Conservation (phyloP, 2,113 vertebrate genomes). For the Poeciliopsis turrubarensis region DNA sequence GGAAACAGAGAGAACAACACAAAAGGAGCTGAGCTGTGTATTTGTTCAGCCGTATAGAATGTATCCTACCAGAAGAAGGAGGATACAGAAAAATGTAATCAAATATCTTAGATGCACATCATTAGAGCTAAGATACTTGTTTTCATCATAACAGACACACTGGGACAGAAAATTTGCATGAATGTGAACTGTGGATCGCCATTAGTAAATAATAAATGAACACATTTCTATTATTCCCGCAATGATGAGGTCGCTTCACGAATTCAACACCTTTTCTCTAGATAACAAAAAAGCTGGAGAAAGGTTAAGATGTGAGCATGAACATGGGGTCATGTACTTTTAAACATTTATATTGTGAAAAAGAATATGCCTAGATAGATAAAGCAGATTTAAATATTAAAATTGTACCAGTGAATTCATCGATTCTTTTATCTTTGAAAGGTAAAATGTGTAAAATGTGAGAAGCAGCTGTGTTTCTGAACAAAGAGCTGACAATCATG, state of each 20-base stretch:
- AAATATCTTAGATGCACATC: too few species aligned
- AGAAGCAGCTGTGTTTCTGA: slow-evolving; percentile 43
- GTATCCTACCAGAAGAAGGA: not conserved
- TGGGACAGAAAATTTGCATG: not conserved
- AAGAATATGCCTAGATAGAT: not conserved
- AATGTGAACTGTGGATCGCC: not conserved
- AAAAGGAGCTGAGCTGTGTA: not conserved
- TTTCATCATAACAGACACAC: not conserved
- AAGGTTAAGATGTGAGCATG: not conserved
- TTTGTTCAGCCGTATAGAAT: not conserved
- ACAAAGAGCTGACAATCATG: slow-evolving; percentile 64
- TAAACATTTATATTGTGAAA: not conserved
- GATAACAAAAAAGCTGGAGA: not conserved
- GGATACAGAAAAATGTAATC: too few species aligned
- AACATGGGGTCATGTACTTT: not conserved
- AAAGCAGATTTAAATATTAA: not conserved
- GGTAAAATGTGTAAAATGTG: too few species aligned
- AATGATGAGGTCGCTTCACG: not conserved
- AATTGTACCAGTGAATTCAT: not conserved
- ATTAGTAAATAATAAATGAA: not conserved
- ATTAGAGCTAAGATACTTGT: too few species aligned
- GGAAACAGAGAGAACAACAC: not conserved
- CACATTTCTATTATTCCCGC: not conserved
- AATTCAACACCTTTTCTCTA: not conserved
- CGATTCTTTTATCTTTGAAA: too few species aligned